Evolutionary conservation across 2,797 vertebrate species (phyloP).

Genomic region (Gymnopithys bicolor): DNA sequence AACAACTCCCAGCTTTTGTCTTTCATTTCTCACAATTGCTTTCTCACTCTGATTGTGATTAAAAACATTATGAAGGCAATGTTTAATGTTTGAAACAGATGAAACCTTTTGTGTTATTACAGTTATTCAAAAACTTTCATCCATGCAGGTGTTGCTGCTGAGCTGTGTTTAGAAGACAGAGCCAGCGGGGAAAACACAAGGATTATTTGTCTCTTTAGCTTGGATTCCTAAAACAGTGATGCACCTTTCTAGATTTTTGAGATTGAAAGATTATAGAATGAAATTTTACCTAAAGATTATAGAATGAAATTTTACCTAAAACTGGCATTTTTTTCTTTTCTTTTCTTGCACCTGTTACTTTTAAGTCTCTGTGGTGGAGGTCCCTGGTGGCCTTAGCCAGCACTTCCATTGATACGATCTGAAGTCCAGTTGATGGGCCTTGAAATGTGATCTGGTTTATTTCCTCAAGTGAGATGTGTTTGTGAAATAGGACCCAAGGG

Average conservation of each 20-base stretch:
- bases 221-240: neutral
- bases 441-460: neutral
- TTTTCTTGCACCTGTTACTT: neutral
- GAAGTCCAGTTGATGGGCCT: neutral
- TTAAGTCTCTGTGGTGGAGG: neutral
- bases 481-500: neutral
- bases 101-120: neutral
- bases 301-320: neutral
- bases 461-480: neutral
- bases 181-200: neutral
- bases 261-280: neutral
- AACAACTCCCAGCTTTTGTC: neutral
- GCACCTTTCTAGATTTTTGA: neutral
- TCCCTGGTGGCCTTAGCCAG: neutral
- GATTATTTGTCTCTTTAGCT: neutral
- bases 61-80: neutral
- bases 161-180: neutral
- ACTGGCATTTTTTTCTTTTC: neutral
- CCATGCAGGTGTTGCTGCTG: fast-evolving
- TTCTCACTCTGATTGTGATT: neutral
- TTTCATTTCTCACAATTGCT: neutral
- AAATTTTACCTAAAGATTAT: neutral
- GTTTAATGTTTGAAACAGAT: neutral
- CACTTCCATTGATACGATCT: neutral
- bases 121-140: neutral